phyloP scores from a whole-genome alignment of 2,888 invertebrate species.

The Aricia artaxerxes region DNA sequence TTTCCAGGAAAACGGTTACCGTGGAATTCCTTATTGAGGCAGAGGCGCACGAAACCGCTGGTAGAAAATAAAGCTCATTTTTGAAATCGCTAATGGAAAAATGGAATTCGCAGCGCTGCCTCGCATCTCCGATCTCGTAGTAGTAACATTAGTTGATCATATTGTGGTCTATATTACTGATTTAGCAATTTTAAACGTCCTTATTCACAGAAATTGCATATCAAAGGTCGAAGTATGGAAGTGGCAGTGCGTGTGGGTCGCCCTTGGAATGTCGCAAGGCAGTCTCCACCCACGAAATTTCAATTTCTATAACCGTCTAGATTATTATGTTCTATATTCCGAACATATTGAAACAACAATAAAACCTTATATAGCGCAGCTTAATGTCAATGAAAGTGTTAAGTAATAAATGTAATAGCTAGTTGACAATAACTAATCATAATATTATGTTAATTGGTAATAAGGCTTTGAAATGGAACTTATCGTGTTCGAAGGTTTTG shows the following conservation, averaged over 20 bases:
- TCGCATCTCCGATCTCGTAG: too few relatives aligned
- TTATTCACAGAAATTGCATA: neutral
- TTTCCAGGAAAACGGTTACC: too few relatives aligned
- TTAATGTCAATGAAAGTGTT: neutral
- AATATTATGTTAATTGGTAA: neutral
- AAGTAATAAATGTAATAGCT: neutral
- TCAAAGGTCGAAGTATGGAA: neutral
- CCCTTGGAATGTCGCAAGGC: slow-evolving; percentile 31
- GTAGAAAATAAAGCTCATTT: too few relatives aligned
- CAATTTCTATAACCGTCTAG: slow-evolving; percentile 12
- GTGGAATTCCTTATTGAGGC: too few relatives aligned
- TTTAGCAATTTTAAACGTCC: too few relatives aligned
- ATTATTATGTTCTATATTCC: neutral
- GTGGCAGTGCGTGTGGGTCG: neutral
- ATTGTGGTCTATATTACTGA: too few relatives aligned
- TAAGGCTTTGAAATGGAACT: neutral
- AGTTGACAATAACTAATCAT: too few relatives aligned
- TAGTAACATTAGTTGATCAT: too few relatives aligned
- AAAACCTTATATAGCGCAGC: neutral
- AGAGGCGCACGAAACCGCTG: too few relatives aligned
- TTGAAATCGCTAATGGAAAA: too few relatives aligned
- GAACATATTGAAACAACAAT: neutral
- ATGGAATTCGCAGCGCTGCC: too few relatives aligned
- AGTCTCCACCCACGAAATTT: slow-evolving; percentile 27
- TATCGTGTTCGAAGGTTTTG: too few relatives aligned